Base-by-base conservation (phyloP, 2,113 vertebrate genomes). In the Cynopterus brachyotis region DNA sequence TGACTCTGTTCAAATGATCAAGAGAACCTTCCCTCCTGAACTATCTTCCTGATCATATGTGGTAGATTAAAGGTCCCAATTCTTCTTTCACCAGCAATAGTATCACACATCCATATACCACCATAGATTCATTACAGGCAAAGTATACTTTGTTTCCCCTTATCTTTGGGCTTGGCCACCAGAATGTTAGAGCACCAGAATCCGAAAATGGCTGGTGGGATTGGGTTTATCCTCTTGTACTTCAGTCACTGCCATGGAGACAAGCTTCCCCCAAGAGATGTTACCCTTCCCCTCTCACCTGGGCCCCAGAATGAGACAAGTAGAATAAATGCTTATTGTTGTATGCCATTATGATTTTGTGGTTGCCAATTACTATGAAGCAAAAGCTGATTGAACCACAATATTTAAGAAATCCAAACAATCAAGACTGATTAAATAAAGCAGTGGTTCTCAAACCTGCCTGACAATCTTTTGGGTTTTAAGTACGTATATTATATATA, bases 281-380 rank as follows among this genome's bases (percentile, higher is more conserved):
- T 69, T 79, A 94, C 30, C 55, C 32, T n/a, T 82, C 47, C 47
- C 59, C 75, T 92, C 75, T 24, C 64, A 37, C 11, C 37, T 76
- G 53, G 30, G 20, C 11, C 32, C 45, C 75, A 60, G 28, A 73
- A 94, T 22, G 55, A 94, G 30, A 76, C 45, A 92, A 57, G 6
- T 72, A 91, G 30, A 92, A 85, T 64, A 84, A 96, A 72, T 78
- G 37, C 24, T 66, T 87, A 87, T 2, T 96, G 20, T 37, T 95
- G 24, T 16, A 76, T 50, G 24, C 10, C 59, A 96, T 53, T 78
- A 57, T 62, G 35, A 84, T 82, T 93, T 87, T 95, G 59, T 93
- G 70, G 72, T 60, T 96, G 19, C 45, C 75, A 91, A 80, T 64
- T 84, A 94, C 62, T 64, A 91, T 75, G 24, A 30, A 84, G 57